phyloP scores from a whole-genome alignment of 2,113 vertebrate species.

The Cephalopholis sonnerati region DNA sequence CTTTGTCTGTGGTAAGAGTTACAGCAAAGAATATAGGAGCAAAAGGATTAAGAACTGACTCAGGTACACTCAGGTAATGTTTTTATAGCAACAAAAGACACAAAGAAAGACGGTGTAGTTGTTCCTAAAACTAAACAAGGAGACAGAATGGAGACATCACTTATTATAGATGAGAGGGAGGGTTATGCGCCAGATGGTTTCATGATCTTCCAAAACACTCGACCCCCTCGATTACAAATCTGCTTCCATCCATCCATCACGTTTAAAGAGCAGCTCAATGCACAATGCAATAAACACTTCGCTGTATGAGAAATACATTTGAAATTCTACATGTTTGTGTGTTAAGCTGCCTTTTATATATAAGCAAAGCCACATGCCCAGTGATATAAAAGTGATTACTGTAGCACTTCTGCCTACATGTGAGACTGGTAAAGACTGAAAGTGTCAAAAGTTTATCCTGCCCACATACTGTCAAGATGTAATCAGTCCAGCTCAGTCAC shows the following conservation, averaged over 20 bases:
- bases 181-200: slow-evolving; percentile 29
- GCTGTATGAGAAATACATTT: not conserved
- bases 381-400: not conserved
- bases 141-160: slow-evolving; percentile 8
- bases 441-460: not conserved
- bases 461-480: not conserved
- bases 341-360: not conserved
- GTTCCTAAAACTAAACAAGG: slow-evolving; percentile 15
- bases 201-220: slow-evolving; percentile 26
- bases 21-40: not conserved
- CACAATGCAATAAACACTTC: not conserved
- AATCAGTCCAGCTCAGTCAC: not conserved
- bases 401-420: not conserved
- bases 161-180: slow-evolving; percentile 35
- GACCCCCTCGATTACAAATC: slow-evolving; percentile 12
- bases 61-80: slow-evolving; percentile 1
- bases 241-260: slow-evolving; percentile 12
- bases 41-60: slow-evolving; percentile 3
- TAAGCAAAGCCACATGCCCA: not conserved
- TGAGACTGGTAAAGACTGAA: not conserved
- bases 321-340: not conserved
- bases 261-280: slow-evolving; percentile 21
- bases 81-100: slow-evolving; percentile 1
- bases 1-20: not conserved
- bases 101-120: not conserved